Percentiles rank a stretch among this genome's conserved stretches.
phyloP scores from a whole-genome alignment of 92 coral and sea anemone genomes.

The Epizoanthus rinbou region DNA sequence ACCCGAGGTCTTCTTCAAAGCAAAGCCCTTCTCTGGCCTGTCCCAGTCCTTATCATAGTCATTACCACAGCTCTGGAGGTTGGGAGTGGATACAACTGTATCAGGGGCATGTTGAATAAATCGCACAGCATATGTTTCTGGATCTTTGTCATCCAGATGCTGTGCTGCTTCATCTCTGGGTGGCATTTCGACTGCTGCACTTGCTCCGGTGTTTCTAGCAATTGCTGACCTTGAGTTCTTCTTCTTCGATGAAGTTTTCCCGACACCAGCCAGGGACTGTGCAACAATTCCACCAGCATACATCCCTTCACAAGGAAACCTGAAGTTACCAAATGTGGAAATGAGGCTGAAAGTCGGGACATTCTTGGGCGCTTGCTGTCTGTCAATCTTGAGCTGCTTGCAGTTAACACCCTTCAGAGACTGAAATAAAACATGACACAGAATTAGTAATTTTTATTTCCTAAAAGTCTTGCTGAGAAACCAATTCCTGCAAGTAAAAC shows the following conservation, averaged over 20 bases:
- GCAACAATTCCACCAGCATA: constrained; percentile 42
- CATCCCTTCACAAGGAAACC: too few species aligned
- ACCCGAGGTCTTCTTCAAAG: constrained; percentile 34
- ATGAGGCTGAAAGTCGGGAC: constrained; percentile 13
- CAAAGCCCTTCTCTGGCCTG: constrained; percentile 13
- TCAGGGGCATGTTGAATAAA: constrained; percentile 6
- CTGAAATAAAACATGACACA: constrained; percentile 27
- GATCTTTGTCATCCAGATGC: background rate
- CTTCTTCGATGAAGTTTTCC: constrained; percentile 34
- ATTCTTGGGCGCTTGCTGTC: constrained; percentile 30
- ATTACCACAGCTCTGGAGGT: background rate
- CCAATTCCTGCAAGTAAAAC: too few species aligned
- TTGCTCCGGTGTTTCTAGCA: constrained; percentile 30
- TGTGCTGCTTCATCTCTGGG: background rate
- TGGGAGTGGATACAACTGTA: background rate
- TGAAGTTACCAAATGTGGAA: constrained; percentile 47
- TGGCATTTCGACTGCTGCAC: constrained; percentile 13
- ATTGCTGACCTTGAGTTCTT: constrained; percentile 13
- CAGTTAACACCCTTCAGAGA: constrained; percentile 49
- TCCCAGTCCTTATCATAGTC: background rate
- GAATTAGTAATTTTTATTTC: too few species aligned
- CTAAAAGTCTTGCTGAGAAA: too few species aligned
- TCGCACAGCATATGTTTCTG: constrained; percentile 2
- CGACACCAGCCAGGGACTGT: constrained; percentile 53
- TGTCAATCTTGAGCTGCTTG: constrained; percentile 28